Evolutionary conservation across 2,888 invertebrate species (phyloP), one percentile per base, ranked within the genome.

Genomic region (Calameuta idolon): DNA sequence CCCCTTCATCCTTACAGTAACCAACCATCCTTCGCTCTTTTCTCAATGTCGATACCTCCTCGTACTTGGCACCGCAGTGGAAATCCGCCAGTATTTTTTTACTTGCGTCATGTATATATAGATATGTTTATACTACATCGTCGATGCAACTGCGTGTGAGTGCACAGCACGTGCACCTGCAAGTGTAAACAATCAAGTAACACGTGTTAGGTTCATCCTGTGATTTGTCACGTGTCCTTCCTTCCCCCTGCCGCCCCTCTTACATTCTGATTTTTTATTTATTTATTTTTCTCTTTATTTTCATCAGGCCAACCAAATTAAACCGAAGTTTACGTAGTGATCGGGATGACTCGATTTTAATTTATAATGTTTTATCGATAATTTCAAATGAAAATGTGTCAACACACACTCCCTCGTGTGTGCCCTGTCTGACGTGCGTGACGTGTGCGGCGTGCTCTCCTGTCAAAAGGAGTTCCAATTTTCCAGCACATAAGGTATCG

Each of bases 401-500:
- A 23, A 23, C 55, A 75, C 74, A 77, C 40, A 73, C 71, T 31
- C 31, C 15, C 37, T 69, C 75, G 69, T 71, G 77, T 34, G 74
- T 35, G 73, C 31, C 71, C 30, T 69, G 34, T 35, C 34, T 30
- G 73, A 12, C 75, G 11, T 11, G 34, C 0, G 11, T 11, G 11
- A 11, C 34, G 34, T 35, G 35, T 12, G 35, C 11, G 2, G 80
- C 75, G 78, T 34, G 78, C 40, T 55, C 40, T 23, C 9, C 40
- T 12, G 73, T 31, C 37, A 40, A 76, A 78, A 76, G 74, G 74
- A 55, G 74, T 75, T 79, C 34, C 75, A 73, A 79, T 79, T 77
- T 37, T 76, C 33, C 55, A 34, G 34, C 76, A 69, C 75, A 80
- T 35, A 74, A 79, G 81, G 78, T 86, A 86, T 87, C 85, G 77